phyloP scores from a whole-genome alignment of 2,888 invertebrate species.

The Uloborus plumipes region DNA sequence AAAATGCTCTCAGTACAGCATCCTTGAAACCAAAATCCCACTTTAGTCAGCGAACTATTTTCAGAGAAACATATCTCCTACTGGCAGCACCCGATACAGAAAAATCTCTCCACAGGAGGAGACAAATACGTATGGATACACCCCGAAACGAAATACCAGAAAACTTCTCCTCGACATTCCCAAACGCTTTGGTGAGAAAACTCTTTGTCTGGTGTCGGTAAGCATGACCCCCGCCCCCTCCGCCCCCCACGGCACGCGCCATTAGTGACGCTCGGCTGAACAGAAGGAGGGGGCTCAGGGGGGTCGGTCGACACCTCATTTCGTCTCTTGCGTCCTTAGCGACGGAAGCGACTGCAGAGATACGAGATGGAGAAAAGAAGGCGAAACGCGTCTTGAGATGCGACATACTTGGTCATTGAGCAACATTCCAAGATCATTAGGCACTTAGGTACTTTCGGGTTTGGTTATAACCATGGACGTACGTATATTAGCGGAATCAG shows the following conservation, averaged over 20 bases:
- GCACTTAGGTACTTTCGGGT: too few relatives aligned
- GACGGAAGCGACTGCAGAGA: neutral
- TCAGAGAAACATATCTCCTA: too few relatives aligned
- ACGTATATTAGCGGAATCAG: too few relatives aligned
- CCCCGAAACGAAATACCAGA: constrained; percentile 50
- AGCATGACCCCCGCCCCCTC: constrained; percentile 20
- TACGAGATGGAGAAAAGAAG: too few relatives aligned
- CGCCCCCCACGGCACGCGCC: constrained; percentile 49
- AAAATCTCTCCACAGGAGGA: neutral
- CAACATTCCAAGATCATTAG: too few relatives aligned
- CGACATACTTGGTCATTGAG: too few relatives aligned
- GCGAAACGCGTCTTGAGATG: too few relatives aligned
- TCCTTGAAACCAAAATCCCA: too few relatives aligned
- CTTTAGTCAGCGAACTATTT: too few relatives aligned
- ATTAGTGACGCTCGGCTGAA: constrained; percentile 52
- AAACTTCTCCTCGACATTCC: constrained; percentile 28
- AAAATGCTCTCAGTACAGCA: too few relatives aligned
- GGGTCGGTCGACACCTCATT: constrained; percentile 29
- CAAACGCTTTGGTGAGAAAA: constrained; percentile 7
- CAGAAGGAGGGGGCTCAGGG: neutral
- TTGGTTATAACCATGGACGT: too few relatives aligned
- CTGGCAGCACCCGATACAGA: neutral
- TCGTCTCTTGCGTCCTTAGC: neutral
- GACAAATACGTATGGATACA: constrained; percentile 15
- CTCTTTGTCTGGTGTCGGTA: constrained; percentile 31